Evolutionary conservation across 2,797 vertebrate species (phyloP).

Genomic region (Rousettus madagascariensis): DNA sequence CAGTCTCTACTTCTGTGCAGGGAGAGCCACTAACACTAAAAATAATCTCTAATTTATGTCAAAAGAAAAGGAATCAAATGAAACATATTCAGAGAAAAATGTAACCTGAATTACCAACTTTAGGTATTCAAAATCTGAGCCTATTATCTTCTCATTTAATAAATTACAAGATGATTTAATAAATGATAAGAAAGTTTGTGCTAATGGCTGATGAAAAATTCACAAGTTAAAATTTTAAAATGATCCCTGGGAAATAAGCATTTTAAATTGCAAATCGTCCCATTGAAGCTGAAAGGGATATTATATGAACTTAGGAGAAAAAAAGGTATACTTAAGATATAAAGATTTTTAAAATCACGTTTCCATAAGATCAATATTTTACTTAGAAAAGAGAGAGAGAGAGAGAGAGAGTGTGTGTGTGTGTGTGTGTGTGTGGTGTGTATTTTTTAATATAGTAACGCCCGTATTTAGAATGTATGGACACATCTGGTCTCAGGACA

Average conservation of each 20-base stretch:
- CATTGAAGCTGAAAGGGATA: background rate
- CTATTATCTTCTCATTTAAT: background rate
- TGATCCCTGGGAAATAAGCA: background rate
- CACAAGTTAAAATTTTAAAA: conserved; percentile 1
- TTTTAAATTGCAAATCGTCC: background rate
- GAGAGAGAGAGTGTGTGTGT: background rate
- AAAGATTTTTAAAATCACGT: background rate
- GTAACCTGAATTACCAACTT: background rate
- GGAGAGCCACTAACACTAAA: background rate
- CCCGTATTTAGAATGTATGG: background rate
- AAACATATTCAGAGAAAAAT: background rate
- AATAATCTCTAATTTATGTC: background rate
- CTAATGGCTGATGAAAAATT: background rate
- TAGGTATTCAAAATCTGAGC: background rate
- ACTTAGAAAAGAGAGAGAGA: background rate
- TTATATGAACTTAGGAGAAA: background rate
- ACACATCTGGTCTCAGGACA: background rate
- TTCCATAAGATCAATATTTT: background rate
- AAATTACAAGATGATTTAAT: background rate
- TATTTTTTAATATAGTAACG: background rate
- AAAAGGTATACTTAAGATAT: background rate
- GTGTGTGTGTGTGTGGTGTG: background rate
- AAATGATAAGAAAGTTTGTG: background rate
- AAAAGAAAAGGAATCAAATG: background rate
- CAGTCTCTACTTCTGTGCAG: background rate